phyloP scores from a whole-genome alignment of 2,113 vertebrate genomes.

The Saimiri boliviensis region DNA sequence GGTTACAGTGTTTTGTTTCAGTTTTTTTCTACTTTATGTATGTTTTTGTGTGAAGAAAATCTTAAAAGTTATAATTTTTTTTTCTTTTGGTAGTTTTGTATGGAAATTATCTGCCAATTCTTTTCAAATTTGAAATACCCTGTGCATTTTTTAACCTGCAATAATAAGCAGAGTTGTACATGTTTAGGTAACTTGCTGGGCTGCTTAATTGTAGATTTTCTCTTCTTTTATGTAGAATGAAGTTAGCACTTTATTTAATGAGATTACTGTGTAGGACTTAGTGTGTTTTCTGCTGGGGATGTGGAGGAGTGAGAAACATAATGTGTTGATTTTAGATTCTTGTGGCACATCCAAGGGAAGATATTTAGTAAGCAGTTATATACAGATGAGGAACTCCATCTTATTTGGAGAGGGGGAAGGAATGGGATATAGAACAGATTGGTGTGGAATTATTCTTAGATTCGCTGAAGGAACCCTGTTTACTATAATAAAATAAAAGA shows the following conservation, averaged over 20 bases:
- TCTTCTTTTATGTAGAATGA: neutral
- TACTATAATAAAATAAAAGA: neutral
- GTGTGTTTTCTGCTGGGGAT: neutral
- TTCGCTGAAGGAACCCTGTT: neutral
- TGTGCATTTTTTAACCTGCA: neutral
- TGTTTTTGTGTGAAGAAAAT: neutral
- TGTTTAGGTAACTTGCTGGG: neutral
- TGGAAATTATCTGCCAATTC: neutral
- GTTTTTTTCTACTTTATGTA: neutral
- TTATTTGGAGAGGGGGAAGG: neutral
- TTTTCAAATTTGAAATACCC: neutral
- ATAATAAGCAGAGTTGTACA: neutral
- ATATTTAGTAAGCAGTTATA: neutral
- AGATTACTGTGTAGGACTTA: neutral
- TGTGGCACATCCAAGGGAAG: neutral
- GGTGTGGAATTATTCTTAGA: neutral
- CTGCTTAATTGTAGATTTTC: neutral
- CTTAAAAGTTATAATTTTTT: neutral
- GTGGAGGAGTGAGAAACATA: neutral
- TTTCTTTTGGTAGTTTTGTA: neutral
- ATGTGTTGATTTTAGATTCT: neutral
- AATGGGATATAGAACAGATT: neutral
- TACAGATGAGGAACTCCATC: neutral
- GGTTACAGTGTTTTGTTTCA: neutral
- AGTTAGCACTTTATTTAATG: neutral